A percentile compares a stretch with the other conserved stretches of the same genome.
Evolutionary conservation across 2,113 vertebrate genomes (phyloP).

Genomic region (Neodon shergylaensis): DNA sequence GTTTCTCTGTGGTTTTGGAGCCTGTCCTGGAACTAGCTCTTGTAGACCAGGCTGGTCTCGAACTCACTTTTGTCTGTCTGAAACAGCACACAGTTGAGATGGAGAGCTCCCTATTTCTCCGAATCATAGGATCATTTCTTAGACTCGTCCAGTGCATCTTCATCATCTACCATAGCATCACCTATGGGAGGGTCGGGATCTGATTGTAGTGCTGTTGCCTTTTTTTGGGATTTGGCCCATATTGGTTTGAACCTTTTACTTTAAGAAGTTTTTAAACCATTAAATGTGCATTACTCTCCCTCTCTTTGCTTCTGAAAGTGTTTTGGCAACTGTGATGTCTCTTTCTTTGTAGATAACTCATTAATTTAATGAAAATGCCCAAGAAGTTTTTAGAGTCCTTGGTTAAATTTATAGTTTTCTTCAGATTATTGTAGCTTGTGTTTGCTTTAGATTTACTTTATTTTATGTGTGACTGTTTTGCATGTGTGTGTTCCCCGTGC

Average conservation of each 20-base stretch:
- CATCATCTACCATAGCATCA: neutral
- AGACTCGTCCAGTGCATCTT: neutral
- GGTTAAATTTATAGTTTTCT: neutral
- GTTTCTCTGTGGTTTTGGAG: too few relatives aligned
- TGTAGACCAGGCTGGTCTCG: too few relatives aligned
- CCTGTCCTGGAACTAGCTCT: too few relatives aligned
- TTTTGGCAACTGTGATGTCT: neutral
- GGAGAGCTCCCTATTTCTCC: neutral
- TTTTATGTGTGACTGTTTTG: neutral
- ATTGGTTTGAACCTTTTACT: neutral
- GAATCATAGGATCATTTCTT: neutral
- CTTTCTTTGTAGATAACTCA: neutral
- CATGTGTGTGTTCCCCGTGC: neutral
- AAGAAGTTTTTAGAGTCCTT: neutral
- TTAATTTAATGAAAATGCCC: neutral
- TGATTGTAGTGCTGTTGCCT: neutral
- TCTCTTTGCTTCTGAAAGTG: neutral
- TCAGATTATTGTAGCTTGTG: neutral
- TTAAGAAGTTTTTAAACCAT: neutral
- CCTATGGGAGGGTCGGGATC: neutral
- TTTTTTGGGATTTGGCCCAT: neutral
- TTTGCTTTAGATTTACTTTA: neutral
- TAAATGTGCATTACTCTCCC: neutral
- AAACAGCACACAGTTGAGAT: neutral
- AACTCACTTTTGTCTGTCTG: slow-evolving; percentile 8